Base-by-base conservation (phyloP, 2,797 vertebrate genomes). In the Trachops cirrhosus region DNA sequence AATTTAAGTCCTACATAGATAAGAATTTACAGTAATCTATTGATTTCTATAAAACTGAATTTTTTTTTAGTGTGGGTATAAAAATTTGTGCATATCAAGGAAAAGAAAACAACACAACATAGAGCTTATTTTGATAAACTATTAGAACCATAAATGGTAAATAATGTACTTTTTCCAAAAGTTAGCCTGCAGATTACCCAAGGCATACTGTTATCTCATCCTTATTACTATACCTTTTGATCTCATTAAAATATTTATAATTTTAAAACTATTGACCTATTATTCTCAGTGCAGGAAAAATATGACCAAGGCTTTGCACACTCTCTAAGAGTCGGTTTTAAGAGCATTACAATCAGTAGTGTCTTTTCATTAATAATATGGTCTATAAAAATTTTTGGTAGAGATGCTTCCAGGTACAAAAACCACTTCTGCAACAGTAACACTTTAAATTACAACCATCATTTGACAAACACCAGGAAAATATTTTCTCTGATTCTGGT, bases 21-120 rank as follows among this genome's bases (percentile, higher is more conserved):
- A 91, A 92, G 11, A 95, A 46, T 89, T 97, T 95, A 83, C 2
- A 96, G 74, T 85, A 5, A 86, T 95, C 73, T 80, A 37, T 9
- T 89, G 34, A 44, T 91, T 92, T 96, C 96, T 95, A 91, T n/a
- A 94, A 93, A 97, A 54, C 6, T 34, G 70, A 32, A 39, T 93
- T 82, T 89, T 68, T 39, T 44, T 85, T 59, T 3, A 89, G 39
- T 50, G 6, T 80, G 93, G 39, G 88, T 14, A 5, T 39, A 32
- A 84, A n/a, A 94, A 94, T 88, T 83, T 96, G 90, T 85, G 32
- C 1, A 11, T 94, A 48, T 80, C 83, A 94, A 85, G 74, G 77
- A 64, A 73, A 32, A 91, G 48, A 74, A 26, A 46, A 68, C 37
- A 48, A 41, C 78, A 54, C 95, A 93, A 71, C 46, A 78, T 22